Base-by-base conservation (phyloP, 2,113 vertebrate species). In the Anolis sagrei region DNA sequence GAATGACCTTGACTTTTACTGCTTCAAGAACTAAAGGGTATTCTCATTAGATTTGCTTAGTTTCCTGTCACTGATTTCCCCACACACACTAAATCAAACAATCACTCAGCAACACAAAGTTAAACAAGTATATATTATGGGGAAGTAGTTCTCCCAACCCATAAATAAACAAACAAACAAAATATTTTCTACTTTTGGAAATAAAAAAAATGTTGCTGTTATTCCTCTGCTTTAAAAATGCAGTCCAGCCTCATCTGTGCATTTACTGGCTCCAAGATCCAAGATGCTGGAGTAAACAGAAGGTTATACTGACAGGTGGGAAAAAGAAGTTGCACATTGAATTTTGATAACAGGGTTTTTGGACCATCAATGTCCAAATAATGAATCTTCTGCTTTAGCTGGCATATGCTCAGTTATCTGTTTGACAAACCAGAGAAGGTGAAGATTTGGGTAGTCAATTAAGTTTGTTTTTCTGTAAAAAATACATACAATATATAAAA, bases 401-500 rank as follows among this genome's bases (percentile, higher is more conserved):
- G 84, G 88, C 78, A 8, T 64, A 69, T 48, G 61, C 61, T 68
- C 23, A 7, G 23, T 4, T 84, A 44, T 8, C 76, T 78, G 69
- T 14, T 27, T 0, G 48, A 86, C 18, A 32, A 64, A 77, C 70
- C 4, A 70, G 69, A 82, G 79, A 73, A 81, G 54, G 76, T 10
- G 18, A 84, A 1, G 1, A 34, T 86, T 79, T 69, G 58, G 75
- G n/a, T 44, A 85, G 44, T 58, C 51, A 76, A 69, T 69, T 93
- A 79, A 91, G 89, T 92, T 92, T 88, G 69, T 85, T 91, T 90
- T 85, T 70, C 49, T 81, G 78, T 0, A 62, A 51, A n/a, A 19
- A 86, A 66, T 89, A 86, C 79, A 79, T 86, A 79, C 29, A 3
- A 27, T 79, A 88, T 69, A 66, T 89, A 70, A 88, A 79, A 88